These are phyloP conservation scores for Pseudopleuronectes americanus DNA, from an alignment of 2,797 vertebrate genomes.

Conservation along the genomic window DNA sequence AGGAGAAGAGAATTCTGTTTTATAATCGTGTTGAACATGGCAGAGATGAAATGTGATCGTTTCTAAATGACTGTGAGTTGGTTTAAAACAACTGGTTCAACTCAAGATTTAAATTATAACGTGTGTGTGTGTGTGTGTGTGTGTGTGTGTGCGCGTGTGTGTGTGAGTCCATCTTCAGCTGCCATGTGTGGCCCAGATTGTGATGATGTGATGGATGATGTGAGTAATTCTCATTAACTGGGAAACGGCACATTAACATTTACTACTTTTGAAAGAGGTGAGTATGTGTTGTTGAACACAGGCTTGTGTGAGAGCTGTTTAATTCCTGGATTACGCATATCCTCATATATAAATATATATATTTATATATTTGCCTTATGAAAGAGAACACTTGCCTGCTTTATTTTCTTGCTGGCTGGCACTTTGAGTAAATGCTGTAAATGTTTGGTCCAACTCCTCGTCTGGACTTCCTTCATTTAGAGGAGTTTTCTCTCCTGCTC, in stretches of 20 bases:
- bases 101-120: too few species aligned
- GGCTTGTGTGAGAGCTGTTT: constrained; percentile 46
- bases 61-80: too few species aligned
- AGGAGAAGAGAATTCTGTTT: too few species aligned
- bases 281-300: constrained; percentile 32
- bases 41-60: too few species aligned
- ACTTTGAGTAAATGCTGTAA: constrained; percentile 64
- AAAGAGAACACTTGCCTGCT: constrained; percentile 69
- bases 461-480: constrained; percentile 40
- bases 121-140: too few species aligned
- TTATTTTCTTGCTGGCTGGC: constrained; percentile 76
- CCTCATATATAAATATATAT: constrained; percentile 18
- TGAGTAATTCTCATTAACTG: constrained; percentile 77
- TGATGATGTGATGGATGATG: constrained; percentile 78
- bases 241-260: constrained; percentile 75
- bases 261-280: constrained; percentile 70
- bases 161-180: constrained; percentile 8
- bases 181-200: constrained; percentile 68
- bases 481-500: constrained; percentile 25
- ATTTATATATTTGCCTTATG: constrained; percentile 51
- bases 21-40: too few species aligned
- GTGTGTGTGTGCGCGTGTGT: too few species aligned
- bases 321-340: constrained; percentile 71
- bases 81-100: too few species aligned
- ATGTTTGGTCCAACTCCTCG: constrained; percentile 60